phyloP scores from a whole-genome alignment of 2,797 vertebrate genomes.

The Helarctos malayanus region DNA sequence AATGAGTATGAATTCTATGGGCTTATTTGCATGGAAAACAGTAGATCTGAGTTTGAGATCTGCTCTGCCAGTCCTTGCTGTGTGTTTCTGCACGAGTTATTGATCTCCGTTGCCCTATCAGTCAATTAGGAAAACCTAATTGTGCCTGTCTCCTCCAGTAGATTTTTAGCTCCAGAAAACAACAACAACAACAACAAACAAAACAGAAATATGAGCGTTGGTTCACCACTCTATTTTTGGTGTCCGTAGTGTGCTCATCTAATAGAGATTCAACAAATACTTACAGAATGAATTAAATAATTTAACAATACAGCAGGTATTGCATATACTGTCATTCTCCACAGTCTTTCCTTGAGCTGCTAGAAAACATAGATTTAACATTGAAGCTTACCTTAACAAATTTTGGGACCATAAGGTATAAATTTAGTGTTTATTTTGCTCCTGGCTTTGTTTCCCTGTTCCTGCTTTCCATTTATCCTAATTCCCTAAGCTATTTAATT shows the following conservation, averaged over 20 bases:
- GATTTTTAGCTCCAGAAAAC: background rate
- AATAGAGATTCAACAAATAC: background rate
- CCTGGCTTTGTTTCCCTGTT: background rate
- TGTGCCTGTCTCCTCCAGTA: background rate
- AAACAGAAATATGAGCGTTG: background rate
- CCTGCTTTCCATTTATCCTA: conserved; percentile 6
- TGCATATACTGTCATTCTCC: background rate
- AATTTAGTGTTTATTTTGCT: conserved; percentile 29
- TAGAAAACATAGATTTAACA: background rate
- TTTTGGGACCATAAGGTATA: background rate
- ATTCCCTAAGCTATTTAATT: background rate
- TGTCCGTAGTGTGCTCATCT: background rate
- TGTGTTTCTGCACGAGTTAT: background rate
- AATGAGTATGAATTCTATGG: background rate
- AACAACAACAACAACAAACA: background rate
- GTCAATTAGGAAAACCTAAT: background rate
- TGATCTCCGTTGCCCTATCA: background rate
- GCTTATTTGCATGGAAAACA: background rate
- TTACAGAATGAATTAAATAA: background rate
- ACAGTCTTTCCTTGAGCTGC: background rate
- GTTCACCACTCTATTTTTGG: background rate
- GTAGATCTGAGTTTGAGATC: background rate
- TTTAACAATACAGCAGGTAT: background rate
- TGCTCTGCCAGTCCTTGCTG: background rate
- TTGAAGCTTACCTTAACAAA: background rate